Conservation (phyloP, 2,113 vertebrate genomes). For the Cathartes aura region DNA sequence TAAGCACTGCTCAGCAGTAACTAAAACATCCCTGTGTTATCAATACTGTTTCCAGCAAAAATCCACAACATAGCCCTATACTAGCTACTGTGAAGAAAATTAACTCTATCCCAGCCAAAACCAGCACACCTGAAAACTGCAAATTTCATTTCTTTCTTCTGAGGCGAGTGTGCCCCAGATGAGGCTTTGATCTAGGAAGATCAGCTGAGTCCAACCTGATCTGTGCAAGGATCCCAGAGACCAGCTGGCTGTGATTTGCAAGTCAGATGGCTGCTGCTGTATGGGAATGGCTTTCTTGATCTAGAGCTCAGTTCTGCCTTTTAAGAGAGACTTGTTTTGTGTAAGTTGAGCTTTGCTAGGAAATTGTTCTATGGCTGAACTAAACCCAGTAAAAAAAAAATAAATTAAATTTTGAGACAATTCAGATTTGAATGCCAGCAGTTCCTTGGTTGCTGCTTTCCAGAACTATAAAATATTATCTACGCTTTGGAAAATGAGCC, state of each 20-base stretch:
- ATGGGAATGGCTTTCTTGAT: neutral
- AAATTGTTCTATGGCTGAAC: neutral
- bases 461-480: neutral
- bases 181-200: constrained; percentile 29
- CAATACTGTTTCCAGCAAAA: too few relatives aligned
- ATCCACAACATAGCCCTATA: too few relatives aligned
- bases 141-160: neutral
- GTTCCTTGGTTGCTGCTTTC: neutral
- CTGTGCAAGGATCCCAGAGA: neutral
- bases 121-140: neutral
- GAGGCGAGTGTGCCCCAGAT: neutral
- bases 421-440: neutral
- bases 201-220: neutral
- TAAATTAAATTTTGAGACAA: neutral
- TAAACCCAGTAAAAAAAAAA: neutral
- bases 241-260: neutral
- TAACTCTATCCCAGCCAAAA: too few relatives aligned
- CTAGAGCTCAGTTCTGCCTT: neutral
- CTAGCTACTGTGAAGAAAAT: too few relatives aligned
- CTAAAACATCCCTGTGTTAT: too few relatives aligned
- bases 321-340: neutral
- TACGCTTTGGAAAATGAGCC: neutral
- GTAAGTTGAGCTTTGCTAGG: neutral
- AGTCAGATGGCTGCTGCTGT: neutral
- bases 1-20: too few relatives aligned